Evolutionary conservation across 2,113 vertebrate species (phyloP).

Genomic region (Plestiodon gilberti): DNA sequence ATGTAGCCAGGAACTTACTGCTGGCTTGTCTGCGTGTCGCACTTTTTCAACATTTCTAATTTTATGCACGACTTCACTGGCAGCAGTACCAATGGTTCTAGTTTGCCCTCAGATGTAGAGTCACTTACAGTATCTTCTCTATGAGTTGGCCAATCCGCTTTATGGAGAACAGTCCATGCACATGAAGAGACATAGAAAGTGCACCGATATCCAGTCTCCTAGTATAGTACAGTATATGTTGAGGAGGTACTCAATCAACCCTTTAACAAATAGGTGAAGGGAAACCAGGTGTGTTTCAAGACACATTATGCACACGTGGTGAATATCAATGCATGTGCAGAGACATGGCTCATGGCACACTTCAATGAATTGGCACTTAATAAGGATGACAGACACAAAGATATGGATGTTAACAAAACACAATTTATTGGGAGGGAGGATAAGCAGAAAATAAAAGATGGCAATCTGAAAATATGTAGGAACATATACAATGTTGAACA

Average conservation of each 20-base stretch:
- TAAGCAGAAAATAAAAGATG: too few relatives aligned
- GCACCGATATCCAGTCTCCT: not conserved
- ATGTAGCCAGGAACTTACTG: not conserved
- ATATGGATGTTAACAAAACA: too few relatives aligned
- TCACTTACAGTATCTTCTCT: not conserved
- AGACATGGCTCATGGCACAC: too few relatives aligned
- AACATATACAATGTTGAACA: not conserved
- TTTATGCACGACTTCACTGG: not conserved
- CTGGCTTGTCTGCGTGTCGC: not conserved
- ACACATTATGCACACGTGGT: too few relatives aligned
- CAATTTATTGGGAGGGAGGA: too few relatives aligned
- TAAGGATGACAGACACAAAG: too few relatives aligned
- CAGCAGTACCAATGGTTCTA: not conserved
- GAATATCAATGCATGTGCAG: too few relatives aligned
- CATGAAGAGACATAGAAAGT: not conserved
- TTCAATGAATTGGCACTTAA: too few relatives aligned
- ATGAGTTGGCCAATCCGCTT: too few relatives aligned
- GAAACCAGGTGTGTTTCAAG: not conserved
- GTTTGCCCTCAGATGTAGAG: not conserved
- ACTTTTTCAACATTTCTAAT: not conserved
- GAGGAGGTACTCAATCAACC: not conserved
- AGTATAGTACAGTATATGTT: not conserved
- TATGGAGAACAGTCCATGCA: not conserved
- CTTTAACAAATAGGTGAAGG: not conserved
- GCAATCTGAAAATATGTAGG: too few relatives aligned